Evolutionary conservation across 2,888 invertebrate genomes (phyloP).

Genomic region (Melanotus villosus): DNA sequence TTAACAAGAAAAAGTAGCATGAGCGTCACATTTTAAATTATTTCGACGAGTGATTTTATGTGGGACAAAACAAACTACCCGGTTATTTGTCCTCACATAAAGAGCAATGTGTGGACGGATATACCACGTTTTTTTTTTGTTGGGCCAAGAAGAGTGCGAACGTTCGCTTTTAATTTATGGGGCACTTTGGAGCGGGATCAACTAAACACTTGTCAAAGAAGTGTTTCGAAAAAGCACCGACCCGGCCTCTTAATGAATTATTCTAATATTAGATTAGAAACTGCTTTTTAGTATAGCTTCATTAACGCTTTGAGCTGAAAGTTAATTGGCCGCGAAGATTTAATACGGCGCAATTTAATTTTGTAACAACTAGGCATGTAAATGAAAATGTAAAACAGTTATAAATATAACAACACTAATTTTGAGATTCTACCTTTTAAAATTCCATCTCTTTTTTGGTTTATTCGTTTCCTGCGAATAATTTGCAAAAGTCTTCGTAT

Average conservation of each 20-base stretch:
- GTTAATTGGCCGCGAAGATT: slow-evolving; percentile 49
- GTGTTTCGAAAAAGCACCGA: slow-evolving; percentile 41
- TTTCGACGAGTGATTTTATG: neutral
- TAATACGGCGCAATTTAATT: slow-evolving; percentile 38
- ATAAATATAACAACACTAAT: slow-evolving; percentile 1
- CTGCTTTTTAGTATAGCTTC: slow-evolving; percentile 45
- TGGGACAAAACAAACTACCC: slow-evolving; percentile 20
- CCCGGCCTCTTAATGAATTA: slow-evolving; percentile 48
- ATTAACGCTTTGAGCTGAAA: slow-evolving; percentile 48
- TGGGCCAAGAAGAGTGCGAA: slow-evolving; percentile 48
- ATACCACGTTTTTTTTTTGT: slow-evolving; percentile 43
- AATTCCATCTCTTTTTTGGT: too few relatives aligned
- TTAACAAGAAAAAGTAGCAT: neutral
- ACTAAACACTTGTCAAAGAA: slow-evolving; percentile 53
- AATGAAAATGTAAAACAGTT: too few relatives aligned
- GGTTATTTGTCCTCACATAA: slow-evolving; percentile 21
- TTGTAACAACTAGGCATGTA: slow-evolving; percentile 10
- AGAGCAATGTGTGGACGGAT: slow-evolving; percentile 45
- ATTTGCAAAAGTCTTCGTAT: too few relatives aligned
- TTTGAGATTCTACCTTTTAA: neutral
- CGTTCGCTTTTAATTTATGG: slow-evolving; percentile 51
- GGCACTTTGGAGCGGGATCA: slow-evolving; percentile 49
- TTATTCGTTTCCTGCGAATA: too few relatives aligned
- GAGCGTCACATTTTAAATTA: neutral
- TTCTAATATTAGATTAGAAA: slow-evolving; percentile 53